These are phyloP conservation scores for Acrobasis suavella DNA, from an alignment of 2,888 invertebrate species.

Conservation along the genomic window DNA sequence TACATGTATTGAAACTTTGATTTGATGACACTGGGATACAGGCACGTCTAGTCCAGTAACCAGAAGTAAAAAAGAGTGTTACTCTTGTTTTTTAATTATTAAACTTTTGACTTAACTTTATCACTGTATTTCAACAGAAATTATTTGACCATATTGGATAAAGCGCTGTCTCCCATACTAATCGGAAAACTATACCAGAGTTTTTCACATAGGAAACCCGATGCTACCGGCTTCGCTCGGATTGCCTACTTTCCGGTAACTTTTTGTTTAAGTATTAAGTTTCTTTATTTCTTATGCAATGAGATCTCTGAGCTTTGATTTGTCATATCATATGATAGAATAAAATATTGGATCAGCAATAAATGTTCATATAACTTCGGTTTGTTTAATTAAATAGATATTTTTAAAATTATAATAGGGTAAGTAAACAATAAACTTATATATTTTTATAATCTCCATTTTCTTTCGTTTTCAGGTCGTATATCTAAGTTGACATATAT, in stretches of 20 bases:
- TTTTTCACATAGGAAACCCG: conserved; percentile 21
- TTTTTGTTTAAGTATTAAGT: background rate
- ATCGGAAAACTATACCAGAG: conserved; percentile 15
- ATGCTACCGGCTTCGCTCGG: conserved; percentile 17
- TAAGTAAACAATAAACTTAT: too few relatives aligned
- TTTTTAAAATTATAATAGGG: too few relatives aligned
- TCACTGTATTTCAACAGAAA: background rate
- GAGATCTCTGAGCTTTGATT: background rate
- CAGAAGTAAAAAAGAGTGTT: too few relatives aligned
- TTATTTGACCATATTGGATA: background rate
- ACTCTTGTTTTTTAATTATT: too few relatives aligned
- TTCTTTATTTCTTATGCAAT: conserved; percentile 3
- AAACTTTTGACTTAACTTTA: too few relatives aligned
- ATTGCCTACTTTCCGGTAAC: conserved; percentile 14
- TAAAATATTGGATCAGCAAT: background rate
- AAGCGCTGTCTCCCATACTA: background rate
- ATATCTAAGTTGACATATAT: too few relatives aligned
- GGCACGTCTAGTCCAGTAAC: too few relatives aligned
- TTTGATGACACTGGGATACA: too few relatives aligned
- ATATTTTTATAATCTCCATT: too few relatives aligned
- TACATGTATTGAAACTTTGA: too few relatives aligned
- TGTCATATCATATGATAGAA: conserved; percentile 5
- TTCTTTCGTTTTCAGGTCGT: too few relatives aligned
- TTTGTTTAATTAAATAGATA: background rate
- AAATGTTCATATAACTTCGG: background rate